Evolutionary conservation across 1,140 invertebrate genomes (phyloP).

Genomic region (Choristoneura fumiferana): DNA sequence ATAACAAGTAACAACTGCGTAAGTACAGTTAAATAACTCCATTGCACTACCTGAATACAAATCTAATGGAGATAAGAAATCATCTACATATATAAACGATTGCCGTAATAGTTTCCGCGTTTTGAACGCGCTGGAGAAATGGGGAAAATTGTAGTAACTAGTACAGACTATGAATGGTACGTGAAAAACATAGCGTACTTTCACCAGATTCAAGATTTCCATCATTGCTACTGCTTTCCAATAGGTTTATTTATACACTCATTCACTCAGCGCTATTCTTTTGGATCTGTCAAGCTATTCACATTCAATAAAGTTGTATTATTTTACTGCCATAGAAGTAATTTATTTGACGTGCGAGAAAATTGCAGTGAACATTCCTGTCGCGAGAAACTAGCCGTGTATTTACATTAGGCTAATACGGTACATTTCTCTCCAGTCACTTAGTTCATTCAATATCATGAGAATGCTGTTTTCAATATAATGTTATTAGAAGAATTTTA

Average conservation of each 20-base stretch:
- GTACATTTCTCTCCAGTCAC: background rate
- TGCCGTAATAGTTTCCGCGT: slow-evolving; percentile 37
- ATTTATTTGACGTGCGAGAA: slow-evolving; percentile 13
- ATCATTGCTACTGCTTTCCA: slow-evolving; percentile 67
- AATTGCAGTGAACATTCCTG: slow-evolving; percentile 3
- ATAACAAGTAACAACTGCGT: slow-evolving; percentile 40
- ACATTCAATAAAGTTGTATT: no score
- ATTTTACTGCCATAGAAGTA: background rate
- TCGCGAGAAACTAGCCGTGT: background rate
- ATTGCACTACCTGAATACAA: slow-evolving; percentile 37
- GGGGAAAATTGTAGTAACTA: slow-evolving; percentile 42
- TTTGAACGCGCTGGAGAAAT: slow-evolving; percentile 37
- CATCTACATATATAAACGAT: slow-evolving; percentile 29
- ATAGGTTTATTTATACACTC: slow-evolving; percentile 49
- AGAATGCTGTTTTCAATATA: background rate
- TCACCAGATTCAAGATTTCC: slow-evolving; percentile 56
- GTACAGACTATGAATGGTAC: slow-evolving; percentile 27
- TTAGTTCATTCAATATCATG: background rate
- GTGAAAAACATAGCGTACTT: slow-evolving; percentile 41
- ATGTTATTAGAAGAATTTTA: background rate
- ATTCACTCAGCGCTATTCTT: slow-evolving; percentile 44
- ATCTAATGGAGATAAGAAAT: slow-evolving; percentile 40
- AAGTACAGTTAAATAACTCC: slow-evolving; percentile 42
- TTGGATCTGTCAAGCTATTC: background rate
- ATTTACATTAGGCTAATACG: slow-evolving; percentile 2